Evolutionary conservation across 2,113 vertebrate species (phyloP).

Genomic region (Anarrhichthys ocellatus): DNA sequence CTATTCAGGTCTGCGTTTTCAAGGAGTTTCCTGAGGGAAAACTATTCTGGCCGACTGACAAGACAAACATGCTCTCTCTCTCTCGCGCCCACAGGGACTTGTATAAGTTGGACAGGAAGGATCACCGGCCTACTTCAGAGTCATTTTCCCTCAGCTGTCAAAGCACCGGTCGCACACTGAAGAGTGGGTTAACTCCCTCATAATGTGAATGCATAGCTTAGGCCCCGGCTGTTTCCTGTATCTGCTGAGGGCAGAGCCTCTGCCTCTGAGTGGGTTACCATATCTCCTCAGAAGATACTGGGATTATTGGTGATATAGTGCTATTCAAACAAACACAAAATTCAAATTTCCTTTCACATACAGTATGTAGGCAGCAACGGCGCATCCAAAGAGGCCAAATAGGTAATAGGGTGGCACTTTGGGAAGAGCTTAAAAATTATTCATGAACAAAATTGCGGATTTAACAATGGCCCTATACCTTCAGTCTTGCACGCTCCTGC

Average conservation of each 20-base stretch:
- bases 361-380: background rate
- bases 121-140: conserved; percentile 55
- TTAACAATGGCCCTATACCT: background rate
- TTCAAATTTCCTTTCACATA: background rate
- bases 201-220: conserved; percentile 11
- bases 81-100: conserved; percentile 31
- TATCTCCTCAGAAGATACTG: background rate
- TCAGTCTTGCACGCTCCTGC: background rate
- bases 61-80: conserved; percentile 58
- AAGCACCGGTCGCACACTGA: conserved; percentile 48
- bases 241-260: conserved; percentile 2
- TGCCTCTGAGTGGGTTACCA: background rate
- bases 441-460: background rate
- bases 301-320: background rate
- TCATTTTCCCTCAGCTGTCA: conserved; percentile 72
- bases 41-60: conserved; percentile 66
- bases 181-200: conserved; percentile 30
- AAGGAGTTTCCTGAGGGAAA: conserved; percentile 73
- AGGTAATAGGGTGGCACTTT: background rate
- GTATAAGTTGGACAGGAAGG: conserved; percentile 60
- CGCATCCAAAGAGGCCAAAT: background rate
- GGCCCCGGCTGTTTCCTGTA: conserved; percentile 29
- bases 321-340: background rate
- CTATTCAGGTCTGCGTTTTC: conserved; percentile 67
- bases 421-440: background rate